These are phyloP conservation scores for Diabrotica undecimpunctata DNA, from an alignment of 1,140 invertebrate species.

Conservation along the genomic window DNA sequence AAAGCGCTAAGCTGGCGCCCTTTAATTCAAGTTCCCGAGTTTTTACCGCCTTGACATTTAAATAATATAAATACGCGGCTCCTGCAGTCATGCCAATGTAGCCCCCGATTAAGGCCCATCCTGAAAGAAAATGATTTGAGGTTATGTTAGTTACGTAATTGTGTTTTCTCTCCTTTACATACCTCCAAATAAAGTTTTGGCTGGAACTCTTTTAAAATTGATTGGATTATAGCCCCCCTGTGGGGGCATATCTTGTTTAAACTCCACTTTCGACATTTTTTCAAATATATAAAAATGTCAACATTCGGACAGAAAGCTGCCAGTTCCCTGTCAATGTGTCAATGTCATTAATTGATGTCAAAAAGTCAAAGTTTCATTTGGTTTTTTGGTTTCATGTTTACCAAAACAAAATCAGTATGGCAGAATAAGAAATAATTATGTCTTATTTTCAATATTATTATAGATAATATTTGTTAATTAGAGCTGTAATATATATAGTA, in stretches of 20 bases:
- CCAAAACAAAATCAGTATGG: no score
- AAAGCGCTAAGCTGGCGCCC: slow-evolving; percentile 68
- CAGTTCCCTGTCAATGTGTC: not conserved
- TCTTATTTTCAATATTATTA: no score
- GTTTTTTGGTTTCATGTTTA: no score
- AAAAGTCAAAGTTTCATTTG: not conserved
- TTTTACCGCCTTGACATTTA: slow-evolving; percentile 52
- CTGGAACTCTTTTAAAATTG: slow-evolving; percentile 65
- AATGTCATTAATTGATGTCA: not conserved
- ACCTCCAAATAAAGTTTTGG: slow-evolving; percentile 68
- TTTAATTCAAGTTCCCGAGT: slow-evolving; percentile 67
- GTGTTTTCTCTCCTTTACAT: slow-evolving; percentile 24
- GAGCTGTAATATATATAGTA: no score
- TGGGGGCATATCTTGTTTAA: slow-evolving; percentile 82
- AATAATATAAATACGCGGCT: slow-evolving; percentile 56
- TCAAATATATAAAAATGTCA: slow-evolving; percentile 5
- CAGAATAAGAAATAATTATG: no score
- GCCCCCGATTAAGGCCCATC: slow-evolving; percentile 55
- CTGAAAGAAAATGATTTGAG: slow-evolving; percentile 43
- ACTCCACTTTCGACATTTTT: slow-evolving; percentile 30
- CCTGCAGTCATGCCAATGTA: slow-evolving; percentile 59
- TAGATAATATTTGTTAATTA: no score
- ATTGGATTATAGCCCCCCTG: slow-evolving; percentile 76
- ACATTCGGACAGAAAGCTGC: not conserved
- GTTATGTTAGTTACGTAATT: slow-evolving; percentile 17